Evolutionary conservation across 1,140 invertebrate species (phyloP).

Genomic region (Drosophila pectinifera): DNA sequence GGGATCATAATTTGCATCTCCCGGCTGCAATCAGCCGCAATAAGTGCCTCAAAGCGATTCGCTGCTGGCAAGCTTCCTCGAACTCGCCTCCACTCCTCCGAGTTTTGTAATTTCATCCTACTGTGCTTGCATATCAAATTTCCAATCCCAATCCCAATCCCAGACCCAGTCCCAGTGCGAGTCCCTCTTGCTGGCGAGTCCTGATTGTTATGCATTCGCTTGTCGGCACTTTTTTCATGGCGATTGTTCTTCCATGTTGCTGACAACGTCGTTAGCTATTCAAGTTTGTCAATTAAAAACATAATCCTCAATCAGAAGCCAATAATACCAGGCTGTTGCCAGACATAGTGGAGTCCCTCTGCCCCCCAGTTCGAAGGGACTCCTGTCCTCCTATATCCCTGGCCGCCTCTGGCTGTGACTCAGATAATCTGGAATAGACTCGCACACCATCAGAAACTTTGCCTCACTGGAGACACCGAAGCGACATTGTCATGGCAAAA

Average conservation of each 20-base stretch:
- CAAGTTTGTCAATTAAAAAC: slow-evolving; percentile 83
- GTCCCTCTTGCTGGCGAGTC: slow-evolving; percentile 3
- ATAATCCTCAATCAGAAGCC: slow-evolving; percentile 83
- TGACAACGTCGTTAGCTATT: slow-evolving; percentile 83
- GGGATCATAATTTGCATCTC: slow-evolving; percentile 28
- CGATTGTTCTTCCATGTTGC: slow-evolving; percentile 66
- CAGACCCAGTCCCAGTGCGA: neutral
- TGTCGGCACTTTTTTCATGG: slow-evolving; percentile 77
- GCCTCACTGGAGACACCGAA: slow-evolving; percentile 23
- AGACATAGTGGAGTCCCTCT: slow-evolving; percentile 8
- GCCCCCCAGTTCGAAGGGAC: neutral
- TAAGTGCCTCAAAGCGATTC: slow-evolving; percentile 35
- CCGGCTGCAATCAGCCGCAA: slow-evolving; percentile 27
- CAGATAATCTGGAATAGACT: slow-evolving; percentile 57
- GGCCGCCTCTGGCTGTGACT: slow-evolving; percentile 23
- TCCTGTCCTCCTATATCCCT: neutral
- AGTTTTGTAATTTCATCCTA: slow-evolving; percentile 20
- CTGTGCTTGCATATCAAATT: slow-evolving; percentile 36
- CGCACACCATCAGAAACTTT: slow-evolving; percentile 65
- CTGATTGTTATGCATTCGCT: slow-evolving; percentile 81
- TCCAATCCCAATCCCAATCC: slow-evolving; percentile 20
- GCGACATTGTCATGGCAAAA: slow-evolving; percentile 80
- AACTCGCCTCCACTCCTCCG: neutral
- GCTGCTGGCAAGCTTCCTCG: slow-evolving; percentile 14
- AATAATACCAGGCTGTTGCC: slow-evolving; percentile 72